Conservation (phyloP, 2,113 vertebrate genomes). For the Rissa tridactyla region DNA sequence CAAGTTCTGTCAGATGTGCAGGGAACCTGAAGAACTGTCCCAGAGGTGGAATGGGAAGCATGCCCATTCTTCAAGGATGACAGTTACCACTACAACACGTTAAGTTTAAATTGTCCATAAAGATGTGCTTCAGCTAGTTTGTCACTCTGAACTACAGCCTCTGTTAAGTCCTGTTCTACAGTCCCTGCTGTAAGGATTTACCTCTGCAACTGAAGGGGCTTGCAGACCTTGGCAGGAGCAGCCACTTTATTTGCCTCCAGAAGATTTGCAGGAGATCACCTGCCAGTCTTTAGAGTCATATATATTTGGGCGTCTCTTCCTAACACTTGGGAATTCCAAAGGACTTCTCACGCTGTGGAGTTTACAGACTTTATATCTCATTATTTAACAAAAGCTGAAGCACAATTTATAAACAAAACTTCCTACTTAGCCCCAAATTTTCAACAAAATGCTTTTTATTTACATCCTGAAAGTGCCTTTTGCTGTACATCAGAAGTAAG, state of each 20-base stretch:
- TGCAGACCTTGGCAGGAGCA: neutral
- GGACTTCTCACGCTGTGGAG: neutral
- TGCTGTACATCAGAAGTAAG: neutral
- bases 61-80: neutral
- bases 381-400: neutral
- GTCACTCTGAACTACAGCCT: neutral
- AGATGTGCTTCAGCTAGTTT: accelerated
- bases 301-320: neutral
- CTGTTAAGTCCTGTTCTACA: accelerated
- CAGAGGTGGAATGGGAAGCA: neutral
- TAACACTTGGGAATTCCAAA: neutral
- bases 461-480: neutral
- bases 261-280: neutral
- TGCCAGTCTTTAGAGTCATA: neutral
- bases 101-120: neutral
- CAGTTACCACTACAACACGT: accelerated
- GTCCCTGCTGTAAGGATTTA: neutral
- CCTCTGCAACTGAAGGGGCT: neutral
- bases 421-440: neutral
- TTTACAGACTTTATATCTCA: neutral
- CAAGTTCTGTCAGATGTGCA: neutral
- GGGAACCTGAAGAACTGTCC: neutral
- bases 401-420: neutral
- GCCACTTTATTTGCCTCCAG: neutral
- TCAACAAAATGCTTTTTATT: neutral